Evolutionary conservation across 2,113 vertebrate genomes (phyloP), one percentile per base, ranked within the genome.

Genomic region (Trichechus manatus): DNA sequence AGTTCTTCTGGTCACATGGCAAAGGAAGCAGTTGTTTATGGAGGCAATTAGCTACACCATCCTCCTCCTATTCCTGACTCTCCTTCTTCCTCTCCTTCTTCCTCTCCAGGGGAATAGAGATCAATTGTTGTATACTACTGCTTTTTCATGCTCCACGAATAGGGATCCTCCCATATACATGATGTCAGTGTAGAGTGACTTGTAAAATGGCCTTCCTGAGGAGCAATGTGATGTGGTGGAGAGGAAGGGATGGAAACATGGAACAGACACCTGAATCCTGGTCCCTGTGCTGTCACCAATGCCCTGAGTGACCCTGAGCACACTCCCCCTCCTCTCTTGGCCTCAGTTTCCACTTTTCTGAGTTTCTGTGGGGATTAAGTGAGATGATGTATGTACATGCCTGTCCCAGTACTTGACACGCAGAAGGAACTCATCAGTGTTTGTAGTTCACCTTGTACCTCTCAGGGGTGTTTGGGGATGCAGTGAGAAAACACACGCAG

Each of bases 381-480:
- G 82, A 39, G 25, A 36, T 27, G 2, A 2, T 5, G 6, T 31
- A 29, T 33, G 5, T 44, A 20, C 5, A 0, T 29, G 47, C 5
- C 59, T 33, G 50, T n/a, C 15, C 86, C 17, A 17, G 10, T 11
- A 11, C 36, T 27, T 42, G 79, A 70, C 70, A 66, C 3, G 0
- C 7, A 36, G 11, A 83, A 74, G 59, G 70, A 77, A n/a, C 39
- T 44, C 1, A 0, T 42, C 15, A 6, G 20, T 25, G 7, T 22
- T 20, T 11, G 33, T 15, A 39, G 19, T 36, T 93, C 70, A 59
- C 33, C 70, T 47, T 2, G 31, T 20, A 5, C 23, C 70, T 75
- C 44, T 59, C 23, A 36, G 93, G 9, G 72, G 25, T 36, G 53
- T 63, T 13, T 63, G 61, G 78, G 27, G 42, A 33, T 80, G 56